Percentiles rank a stretch among this genome's conserved stretches.
Conservation (phyloP, 2,797 vertebrate species). For the Corythornis leucogaster region DNA sequence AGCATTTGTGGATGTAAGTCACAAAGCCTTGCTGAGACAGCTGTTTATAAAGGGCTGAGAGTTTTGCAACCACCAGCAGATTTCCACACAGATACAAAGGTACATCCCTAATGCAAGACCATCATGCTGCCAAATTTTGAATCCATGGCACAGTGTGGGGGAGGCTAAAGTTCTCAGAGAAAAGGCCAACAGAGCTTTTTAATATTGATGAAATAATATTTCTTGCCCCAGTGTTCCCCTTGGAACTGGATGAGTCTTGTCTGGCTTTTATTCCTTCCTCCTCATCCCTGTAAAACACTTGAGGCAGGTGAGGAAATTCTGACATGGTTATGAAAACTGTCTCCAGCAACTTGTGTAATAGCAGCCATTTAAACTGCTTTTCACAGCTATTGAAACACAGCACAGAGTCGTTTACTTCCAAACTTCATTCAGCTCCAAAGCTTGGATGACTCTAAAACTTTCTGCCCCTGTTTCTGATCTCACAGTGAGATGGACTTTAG, state of each 20-base stretch:
- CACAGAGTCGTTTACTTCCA: neutral
- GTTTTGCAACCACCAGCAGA: neutral
- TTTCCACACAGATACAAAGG: neutral
- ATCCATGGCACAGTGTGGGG: neutral
- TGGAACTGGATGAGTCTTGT: neutral
- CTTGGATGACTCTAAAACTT: neutral
- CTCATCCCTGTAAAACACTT: neutral
- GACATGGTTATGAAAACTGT: neutral
- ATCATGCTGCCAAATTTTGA: neutral
- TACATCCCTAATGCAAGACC: neutral
- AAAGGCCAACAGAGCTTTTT: neutral
- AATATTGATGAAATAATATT: neutral
- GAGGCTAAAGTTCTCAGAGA: neutral
- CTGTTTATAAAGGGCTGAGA: neutral
- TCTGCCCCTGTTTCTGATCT: neutral
- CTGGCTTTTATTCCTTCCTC: neutral
- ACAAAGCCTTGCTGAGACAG: neutral
- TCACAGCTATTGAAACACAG: neutral
- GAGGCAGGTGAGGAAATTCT: constrained; percentile 12
- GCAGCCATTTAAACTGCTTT: neutral
- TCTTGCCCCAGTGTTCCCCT: neutral
- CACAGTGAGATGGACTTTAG: neutral
- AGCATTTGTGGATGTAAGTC: neutral
- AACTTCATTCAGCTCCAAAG: neutral
- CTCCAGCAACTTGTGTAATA: neutral